These are phyloP conservation scores for Bergia puertoricense DNA, from an alignment of 92 coral and sea anemone species.

Conservation along the genomic window DNA sequence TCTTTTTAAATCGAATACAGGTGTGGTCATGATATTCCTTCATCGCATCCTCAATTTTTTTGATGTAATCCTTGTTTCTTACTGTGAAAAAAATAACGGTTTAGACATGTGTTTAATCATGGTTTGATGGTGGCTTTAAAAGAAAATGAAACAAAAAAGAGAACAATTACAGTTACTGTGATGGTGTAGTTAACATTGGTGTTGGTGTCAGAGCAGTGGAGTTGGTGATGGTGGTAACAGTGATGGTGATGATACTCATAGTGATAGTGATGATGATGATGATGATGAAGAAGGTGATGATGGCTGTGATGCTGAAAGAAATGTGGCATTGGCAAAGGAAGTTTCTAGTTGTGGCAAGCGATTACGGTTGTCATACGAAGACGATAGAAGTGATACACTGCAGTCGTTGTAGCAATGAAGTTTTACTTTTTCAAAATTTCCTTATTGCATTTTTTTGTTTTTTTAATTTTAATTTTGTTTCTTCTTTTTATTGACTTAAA, in stretches of 20 bases:
- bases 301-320: no score
- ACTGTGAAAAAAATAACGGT: neutral
- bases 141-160: neutral
- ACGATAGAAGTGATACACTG: no score
- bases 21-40: constrained; percentile 2
- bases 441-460: no score
- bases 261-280: neutral
- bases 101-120: neutral
- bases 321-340: no score
- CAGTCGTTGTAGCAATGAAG: no score
- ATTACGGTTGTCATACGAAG: no score
- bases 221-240: neutral
- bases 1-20: constrained; percentile 13
- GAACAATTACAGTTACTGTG: neutral
- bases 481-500: no score
- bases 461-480: no score
- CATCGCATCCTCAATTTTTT: constrained; percentile 28
- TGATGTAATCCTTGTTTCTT: neutral
- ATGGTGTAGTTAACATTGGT: neutral
- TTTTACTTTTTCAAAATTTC: no score
- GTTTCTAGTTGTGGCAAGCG: no score
- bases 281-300: neutral
- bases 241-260: neutral
- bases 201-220: neutral
- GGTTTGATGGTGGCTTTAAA: neutral